A percentile compares a stretch with the other conserved stretches of the same genome.
These are phyloP conservation scores for Brachionus sp. DNA, from an alignment of 1,140 invertebrate species.

Conservation along the genomic window DNA sequence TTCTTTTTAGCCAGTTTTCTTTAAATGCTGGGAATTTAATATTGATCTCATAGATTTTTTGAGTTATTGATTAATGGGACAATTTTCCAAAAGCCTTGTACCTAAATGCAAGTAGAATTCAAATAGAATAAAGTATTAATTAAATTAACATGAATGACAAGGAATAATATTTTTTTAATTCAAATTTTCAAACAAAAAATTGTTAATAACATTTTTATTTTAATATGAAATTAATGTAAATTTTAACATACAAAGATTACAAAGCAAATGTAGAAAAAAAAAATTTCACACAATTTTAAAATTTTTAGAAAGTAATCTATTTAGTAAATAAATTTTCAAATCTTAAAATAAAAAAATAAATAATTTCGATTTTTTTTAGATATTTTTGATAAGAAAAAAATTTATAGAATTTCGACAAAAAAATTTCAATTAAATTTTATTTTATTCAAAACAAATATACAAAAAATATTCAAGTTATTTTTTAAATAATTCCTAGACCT, in stretches of 20 bases:
- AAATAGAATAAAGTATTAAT: too few relatives aligned
- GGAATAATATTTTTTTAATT: too few relatives aligned
- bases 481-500: not conserved
- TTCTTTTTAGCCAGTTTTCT: too few relatives aligned
- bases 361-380: too few relatives aligned
- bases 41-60: too few relatives aligned
- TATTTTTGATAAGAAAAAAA: not conserved
- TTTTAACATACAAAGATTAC: not conserved
- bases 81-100: too few relatives aligned
- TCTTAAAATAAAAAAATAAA: not conserved
- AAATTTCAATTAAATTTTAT: not conserved
- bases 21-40: too few relatives aligned
- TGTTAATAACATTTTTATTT: not conserved
- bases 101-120: too few relatives aligned
- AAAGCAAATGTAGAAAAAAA: not conserved
- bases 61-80: too few relatives aligned
- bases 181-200: too few relatives aligned
- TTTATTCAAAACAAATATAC: conserved; percentile 5
- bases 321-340: not conserved
- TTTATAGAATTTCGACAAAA: not conserved
- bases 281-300: not conserved
- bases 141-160: too few relatives aligned
- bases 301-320: not conserved
- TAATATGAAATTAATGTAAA: not conserved
- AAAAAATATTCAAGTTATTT: not conserved